Evolutionary conservation across 2,113 vertebrate genomes (phyloP).

Genomic region (Thinocorus orbignyianus): DNA sequence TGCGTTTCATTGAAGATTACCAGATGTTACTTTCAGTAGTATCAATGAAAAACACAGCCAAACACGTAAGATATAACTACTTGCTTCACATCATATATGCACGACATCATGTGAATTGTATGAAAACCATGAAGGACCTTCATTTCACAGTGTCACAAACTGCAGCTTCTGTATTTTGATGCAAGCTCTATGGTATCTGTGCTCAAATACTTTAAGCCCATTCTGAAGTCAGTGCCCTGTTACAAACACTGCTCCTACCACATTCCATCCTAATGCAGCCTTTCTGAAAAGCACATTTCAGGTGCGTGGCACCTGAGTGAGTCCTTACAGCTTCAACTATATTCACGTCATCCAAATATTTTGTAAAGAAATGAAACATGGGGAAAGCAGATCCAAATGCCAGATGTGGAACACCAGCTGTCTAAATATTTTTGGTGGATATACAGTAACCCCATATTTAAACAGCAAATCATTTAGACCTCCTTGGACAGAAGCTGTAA

Average conservation of each 20-base stretch:
- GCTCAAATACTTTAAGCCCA: not conserved
- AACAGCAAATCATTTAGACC: not conserved
- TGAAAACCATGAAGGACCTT: not conserved
- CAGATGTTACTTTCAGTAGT: conserved; percentile 10
- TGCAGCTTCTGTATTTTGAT: not conserved
- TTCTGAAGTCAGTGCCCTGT: not conserved
- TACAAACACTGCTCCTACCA: not conserved
- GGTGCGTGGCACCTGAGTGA: not conserved
- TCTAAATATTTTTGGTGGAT: not conserved
- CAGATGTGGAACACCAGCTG: not conserved
- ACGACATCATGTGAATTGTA: not conserved
- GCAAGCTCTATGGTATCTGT: not conserved
- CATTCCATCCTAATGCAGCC: not conserved
- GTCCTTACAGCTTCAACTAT: not conserved
- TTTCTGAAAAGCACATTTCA: conserved; percentile 12
- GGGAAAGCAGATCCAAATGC: not conserved
- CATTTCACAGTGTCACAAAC: not conserved
- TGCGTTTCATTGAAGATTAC: not conserved
- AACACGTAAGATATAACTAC: conserved; percentile 35
- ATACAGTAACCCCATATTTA: not conserved
- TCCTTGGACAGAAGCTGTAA: not conserved
- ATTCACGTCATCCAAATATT: not conserved
- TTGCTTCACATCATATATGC: not conserved
- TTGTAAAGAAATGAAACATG: not conserved
- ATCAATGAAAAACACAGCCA: conserved; percentile 28